These are phyloP conservation scores for Syrphus vitripennis DNA, from an alignment of 2,888 invertebrate genomes.

Conservation along the genomic window DNA sequence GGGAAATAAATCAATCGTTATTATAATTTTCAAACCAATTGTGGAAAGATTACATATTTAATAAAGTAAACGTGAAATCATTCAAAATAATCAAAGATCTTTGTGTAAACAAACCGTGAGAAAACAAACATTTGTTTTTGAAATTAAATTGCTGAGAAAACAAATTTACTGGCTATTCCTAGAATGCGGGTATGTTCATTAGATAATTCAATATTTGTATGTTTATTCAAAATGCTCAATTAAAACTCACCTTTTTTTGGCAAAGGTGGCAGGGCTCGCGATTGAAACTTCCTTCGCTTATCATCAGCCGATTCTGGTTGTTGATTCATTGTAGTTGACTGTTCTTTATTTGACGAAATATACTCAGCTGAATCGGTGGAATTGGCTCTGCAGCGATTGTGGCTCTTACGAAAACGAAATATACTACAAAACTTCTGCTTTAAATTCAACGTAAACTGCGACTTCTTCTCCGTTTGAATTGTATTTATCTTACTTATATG, in stretches of 20 bases:
- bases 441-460: conserved; percentile 88
- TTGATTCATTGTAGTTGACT: conserved; percentile 67
- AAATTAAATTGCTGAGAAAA: no score
- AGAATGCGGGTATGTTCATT: no score
- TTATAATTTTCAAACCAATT: no score
- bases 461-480: conserved; percentile 83
- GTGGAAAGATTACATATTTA: no score
- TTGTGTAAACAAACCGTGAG: no score
- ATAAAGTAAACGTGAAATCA: no score
- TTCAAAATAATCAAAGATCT: no score
- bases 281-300: conserved; percentile 83
- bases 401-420: conserved; percentile 86
- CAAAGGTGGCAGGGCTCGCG: conserved; percentile 86
- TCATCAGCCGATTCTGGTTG: conserved; percentile 73
- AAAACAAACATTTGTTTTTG: no score
- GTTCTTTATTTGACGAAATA: conserved; percentile 70
- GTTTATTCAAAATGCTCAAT: background rate
- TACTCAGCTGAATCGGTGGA: conserved; percentile 72
- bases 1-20: no score
- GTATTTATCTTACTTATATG: conserved; percentile 74
- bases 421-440: conserved; percentile 93
- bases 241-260: conserved; percentile 82
- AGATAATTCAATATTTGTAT: background rate
- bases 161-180: no score
- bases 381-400: conserved; percentile 77